Evolutionary conservation across 2,113 vertebrate species (phyloP).

Genomic region (Stictonetta naevosa): DNA sequence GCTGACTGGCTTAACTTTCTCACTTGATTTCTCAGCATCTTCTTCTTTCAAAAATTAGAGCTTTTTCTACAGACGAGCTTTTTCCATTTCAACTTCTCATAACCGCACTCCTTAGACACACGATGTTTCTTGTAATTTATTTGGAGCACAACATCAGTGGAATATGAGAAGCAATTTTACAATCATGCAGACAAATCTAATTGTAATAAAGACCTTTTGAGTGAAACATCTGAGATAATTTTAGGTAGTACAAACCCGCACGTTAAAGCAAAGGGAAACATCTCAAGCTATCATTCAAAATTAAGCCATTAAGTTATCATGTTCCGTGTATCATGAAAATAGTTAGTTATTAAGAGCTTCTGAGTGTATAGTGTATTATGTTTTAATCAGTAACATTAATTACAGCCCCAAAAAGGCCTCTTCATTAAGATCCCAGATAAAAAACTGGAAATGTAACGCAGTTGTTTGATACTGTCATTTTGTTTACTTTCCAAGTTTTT

Average conservation of each 20-base stretch:
- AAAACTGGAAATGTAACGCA: not conserved
- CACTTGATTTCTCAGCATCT: not conserved
- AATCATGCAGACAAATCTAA: not conserved
- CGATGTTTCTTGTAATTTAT: not conserved
- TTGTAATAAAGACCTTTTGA: not conserved
- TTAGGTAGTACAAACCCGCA: not conserved
- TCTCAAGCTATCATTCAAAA: not conserved
- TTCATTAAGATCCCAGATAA: not conserved
- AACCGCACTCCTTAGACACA: not conserved
- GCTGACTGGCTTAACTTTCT: not conserved
- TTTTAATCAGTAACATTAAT: not conserved
- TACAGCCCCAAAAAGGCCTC: not conserved
- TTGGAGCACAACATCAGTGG: not conserved
- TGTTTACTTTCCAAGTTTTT: not conserved
- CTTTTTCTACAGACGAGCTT: not conserved
- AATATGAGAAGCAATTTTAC: not conserved
- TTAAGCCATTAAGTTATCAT: not conserved
- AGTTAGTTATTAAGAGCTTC: no score
- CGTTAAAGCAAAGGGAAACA: not conserved
- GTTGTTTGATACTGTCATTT: not conserved
- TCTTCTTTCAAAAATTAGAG: not conserved
- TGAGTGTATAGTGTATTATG: not conserved
- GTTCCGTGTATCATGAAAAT: not conserved
- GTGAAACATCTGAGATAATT: not conserved
- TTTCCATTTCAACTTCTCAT: not conserved